Conservation (phyloP, 2,888 invertebrate species). For the Cantharis flavilabris region DNA sequence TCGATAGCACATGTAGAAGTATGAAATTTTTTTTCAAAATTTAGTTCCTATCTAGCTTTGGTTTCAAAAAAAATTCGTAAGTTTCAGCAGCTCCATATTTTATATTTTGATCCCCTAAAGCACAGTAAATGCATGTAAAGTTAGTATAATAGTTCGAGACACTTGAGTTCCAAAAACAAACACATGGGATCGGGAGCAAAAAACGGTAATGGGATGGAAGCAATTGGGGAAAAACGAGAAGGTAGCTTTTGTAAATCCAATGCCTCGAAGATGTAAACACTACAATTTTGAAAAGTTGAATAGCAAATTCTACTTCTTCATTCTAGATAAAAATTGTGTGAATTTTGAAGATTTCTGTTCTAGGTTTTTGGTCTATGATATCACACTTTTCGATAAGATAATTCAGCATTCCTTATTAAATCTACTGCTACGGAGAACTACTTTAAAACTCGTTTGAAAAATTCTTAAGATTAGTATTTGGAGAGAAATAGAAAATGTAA, state of each 20-base stretch:
- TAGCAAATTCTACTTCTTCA: neutral
- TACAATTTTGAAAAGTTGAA: neutral
- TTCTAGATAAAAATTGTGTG: slow-evolving; percentile 6
- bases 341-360: slow-evolving; percentile 8
- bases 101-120: neutral
- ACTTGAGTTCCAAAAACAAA: neutral
- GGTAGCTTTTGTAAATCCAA: neutral
- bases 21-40: neutral
- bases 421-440: neutral
- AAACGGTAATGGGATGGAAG: neutral
- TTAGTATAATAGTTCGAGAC: neutral
- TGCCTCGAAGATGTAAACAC: neutral
- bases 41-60: neutral
- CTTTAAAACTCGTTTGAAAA: neutral
- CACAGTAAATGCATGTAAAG: neutral
- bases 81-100: neutral
- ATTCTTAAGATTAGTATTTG: neutral
- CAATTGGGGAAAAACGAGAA: neutral
- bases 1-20: neutral
- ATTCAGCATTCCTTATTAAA: neutral
- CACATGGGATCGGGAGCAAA: neutral
- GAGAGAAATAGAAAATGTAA: neutral
- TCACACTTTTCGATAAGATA: slow-evolving; percentile 11
- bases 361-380: slow-evolving; percentile 12
- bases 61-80: neutral